These are phyloP conservation scores for Chitala chitala DNA, from an alignment of 2,113 vertebrate genomes.

Conservation along the genomic window DNA sequence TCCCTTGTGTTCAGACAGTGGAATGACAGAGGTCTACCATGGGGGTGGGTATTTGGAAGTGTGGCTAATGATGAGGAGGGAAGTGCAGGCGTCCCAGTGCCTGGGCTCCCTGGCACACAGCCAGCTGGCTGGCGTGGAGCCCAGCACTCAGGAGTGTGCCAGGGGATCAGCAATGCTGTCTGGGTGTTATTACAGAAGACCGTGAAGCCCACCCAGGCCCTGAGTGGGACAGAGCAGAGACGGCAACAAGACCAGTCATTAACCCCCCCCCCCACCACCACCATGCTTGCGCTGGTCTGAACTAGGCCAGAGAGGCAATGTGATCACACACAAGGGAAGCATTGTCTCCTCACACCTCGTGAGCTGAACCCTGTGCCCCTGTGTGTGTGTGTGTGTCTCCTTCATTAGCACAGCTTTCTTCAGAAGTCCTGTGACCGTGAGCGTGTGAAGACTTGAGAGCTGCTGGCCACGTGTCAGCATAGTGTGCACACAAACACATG, in stretches of 20 bases:
- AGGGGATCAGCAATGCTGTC: background rate
- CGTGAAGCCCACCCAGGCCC: background rate
- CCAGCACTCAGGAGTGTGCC: background rate
- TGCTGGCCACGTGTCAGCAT: background rate
- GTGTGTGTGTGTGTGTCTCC: conserved; percentile 8
- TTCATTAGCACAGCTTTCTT: background rate
- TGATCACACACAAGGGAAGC: background rate
- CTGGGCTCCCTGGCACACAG: background rate
- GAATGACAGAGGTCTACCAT: too few species aligned
- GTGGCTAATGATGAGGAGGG: too few species aligned
- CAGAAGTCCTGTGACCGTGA: background rate
- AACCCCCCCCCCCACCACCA: background rate
- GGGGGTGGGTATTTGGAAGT: too few species aligned
- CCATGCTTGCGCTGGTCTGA: background rate
- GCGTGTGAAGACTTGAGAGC: background rate
- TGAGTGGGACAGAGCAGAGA: background rate
- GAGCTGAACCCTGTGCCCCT: background rate
- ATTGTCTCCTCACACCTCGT: conserved; percentile 17
- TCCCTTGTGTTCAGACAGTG: too few species aligned
- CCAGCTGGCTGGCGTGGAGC: background rate
- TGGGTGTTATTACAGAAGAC: background rate
- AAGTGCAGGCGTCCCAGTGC: too few species aligned
- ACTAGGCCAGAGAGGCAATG: background rate
- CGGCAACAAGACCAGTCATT: background rate
- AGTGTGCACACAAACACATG: background rate